Evolutionary conservation across 2,113 vertebrate genomes (phyloP).

Genomic region (Actinemys pallida): DNA sequence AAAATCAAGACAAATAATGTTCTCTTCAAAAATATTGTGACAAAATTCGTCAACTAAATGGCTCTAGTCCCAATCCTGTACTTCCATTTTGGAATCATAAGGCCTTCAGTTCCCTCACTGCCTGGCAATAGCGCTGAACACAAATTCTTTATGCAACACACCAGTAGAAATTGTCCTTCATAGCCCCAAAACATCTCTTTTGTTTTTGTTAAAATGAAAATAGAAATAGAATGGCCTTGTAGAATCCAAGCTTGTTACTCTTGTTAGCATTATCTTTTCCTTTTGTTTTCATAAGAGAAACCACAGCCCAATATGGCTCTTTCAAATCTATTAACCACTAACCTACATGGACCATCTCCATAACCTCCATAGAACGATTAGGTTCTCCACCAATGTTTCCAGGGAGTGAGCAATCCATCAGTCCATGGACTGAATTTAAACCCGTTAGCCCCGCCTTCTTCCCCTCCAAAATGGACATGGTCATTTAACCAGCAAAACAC

Average conservation of each 20-base stretch:
- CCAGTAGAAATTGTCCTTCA: background rate
- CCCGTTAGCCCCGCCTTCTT: slow-evolving; percentile 59
- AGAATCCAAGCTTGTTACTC: background rate
- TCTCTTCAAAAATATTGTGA: background rate
- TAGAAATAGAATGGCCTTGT: slow-evolving; percentile 14
- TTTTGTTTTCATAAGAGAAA: slow-evolving; percentile 45
- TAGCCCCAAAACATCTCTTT: background rate
- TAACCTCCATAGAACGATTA: background rate
- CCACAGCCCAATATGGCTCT: background rate
- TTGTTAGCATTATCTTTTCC: slow-evolving; percentile 33
- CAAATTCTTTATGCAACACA: background rate
- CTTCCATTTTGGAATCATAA: background rate
- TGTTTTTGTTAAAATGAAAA: background rate
- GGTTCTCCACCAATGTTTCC: slow-evolving; percentile 54
- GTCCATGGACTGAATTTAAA: slow-evolving; percentile 58
- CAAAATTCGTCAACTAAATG: background rate
- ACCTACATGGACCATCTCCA: slow-evolving; percentile 42
- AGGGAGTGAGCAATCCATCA: slow-evolving; percentile 49
- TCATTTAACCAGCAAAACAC: background rate
- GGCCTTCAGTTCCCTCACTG: fast-evolving
- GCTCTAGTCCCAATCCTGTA: background rate
- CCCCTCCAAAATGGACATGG: background rate
- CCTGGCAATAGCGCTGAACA: background rate
- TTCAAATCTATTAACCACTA: slow-evolving; percentile 64
- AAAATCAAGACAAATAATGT: slow-evolving; percentile 38